phyloP scores from a whole-genome alignment of 2,797 vertebrate genomes.

The Phoebastria nigripes region DNA sequence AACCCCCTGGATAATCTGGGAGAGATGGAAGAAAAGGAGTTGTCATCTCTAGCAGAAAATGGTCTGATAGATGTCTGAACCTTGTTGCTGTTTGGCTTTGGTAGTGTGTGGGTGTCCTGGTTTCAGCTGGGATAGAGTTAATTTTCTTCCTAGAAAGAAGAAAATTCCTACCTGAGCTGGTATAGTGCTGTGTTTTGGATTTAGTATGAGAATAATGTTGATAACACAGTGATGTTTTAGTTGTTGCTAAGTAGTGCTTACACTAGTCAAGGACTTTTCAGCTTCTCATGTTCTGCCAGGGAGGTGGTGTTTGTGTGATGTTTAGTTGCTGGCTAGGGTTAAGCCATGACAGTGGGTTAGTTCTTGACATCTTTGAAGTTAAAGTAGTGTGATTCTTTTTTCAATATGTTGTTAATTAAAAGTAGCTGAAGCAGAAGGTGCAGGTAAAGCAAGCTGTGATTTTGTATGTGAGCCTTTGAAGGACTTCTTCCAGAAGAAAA shows the following conservation, averaged over 20 bases:
- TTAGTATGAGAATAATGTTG: no score
- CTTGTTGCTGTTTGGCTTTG: neutral
- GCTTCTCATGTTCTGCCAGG: no score
- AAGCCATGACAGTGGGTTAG: neutral
- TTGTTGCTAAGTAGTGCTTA: no score
- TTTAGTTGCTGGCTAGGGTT: no score
- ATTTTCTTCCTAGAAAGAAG: no score
- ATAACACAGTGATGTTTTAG: no score
- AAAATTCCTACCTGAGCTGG: no score
- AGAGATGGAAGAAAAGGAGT: neutral
- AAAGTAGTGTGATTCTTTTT: neutral
- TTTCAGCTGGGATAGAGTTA: no score
- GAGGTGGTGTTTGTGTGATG: no score
- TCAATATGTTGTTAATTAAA: neutral
- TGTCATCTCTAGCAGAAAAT: neutral
- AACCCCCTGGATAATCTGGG: neutral
- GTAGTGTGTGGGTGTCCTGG: fast-evolving
- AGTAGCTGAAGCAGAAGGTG: neutral
- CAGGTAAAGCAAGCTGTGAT: neutral
- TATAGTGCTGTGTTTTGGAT: no score
- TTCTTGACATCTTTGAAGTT: neutral
- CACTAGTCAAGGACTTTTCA: no score
- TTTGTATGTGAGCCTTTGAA: neutral
- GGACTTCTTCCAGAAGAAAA: neutral
- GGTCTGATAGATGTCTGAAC: neutral